Evolutionary conservation across 2,888 invertebrate genomes (phyloP).

Genomic region (Ectemnius lituratus): DNA sequence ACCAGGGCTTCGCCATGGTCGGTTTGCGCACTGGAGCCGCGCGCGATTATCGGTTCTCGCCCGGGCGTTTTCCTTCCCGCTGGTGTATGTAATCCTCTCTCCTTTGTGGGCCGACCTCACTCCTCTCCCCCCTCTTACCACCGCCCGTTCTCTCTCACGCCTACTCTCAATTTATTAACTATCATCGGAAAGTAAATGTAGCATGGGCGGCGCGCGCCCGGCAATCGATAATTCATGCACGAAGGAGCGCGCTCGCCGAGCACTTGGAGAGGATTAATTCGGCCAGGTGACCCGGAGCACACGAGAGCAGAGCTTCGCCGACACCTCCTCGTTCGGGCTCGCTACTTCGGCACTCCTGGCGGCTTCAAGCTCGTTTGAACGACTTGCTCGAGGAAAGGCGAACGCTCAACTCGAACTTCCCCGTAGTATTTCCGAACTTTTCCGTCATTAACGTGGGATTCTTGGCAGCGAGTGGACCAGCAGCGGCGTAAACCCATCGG

Average conservation of each 20-base stretch:
- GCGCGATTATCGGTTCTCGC: conserved; percentile 12
- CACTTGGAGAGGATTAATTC: conserved; percentile 57
- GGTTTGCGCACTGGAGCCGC: background rate
- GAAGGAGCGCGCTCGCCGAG: conserved; percentile 52
- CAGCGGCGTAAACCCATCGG: conserved; percentile 14
- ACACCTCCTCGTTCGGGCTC: conserved; percentile 15
- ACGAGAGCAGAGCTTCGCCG: conserved; percentile 1
- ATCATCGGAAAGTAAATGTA: conserved; percentile 63
- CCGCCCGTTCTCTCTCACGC: conserved; percentile 9
- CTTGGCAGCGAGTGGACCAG: conserved; percentile 10
- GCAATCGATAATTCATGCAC: conserved; percentile 67
- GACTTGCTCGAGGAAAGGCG: conserved; percentile 18
- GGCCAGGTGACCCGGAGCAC: conserved; percentile 34
- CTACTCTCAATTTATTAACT: conserved; percentile 64
- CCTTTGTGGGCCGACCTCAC: conserved; percentile 53
- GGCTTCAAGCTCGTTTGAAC: conserved; percentile 24
- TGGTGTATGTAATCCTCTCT: conserved; percentile 43
- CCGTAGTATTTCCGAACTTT: conserved; percentile 49
- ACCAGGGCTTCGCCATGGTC: background rate
- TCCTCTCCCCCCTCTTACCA: conserved; percentile 5
- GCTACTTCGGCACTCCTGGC: background rate
- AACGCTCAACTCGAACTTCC: conserved; percentile 6
- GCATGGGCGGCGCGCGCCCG: conserved; percentile 36
- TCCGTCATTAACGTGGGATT: conserved; percentile 21
- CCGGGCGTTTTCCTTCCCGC: conserved; percentile 51